Evolutionary conservation across 1,140 invertebrate genomes (phyloP), one percentile per base, ranked within the genome.

Genomic region (Drosophila lacertosa): DNA sequence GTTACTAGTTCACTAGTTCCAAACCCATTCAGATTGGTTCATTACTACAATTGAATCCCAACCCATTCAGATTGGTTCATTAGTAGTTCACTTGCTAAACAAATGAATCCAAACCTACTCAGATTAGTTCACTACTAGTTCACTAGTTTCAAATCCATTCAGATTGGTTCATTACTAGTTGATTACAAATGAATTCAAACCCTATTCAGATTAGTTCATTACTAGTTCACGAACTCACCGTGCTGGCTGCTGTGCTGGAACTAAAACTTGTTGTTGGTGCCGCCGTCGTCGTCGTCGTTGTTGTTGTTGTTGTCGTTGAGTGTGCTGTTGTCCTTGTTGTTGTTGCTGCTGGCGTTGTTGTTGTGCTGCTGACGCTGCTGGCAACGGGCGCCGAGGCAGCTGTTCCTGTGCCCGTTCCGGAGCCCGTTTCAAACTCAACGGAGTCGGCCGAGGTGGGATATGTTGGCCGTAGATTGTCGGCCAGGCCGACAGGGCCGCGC

Each of bases 401-500:
- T 67, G 40, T 83, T 74, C 4, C 79, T 68, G 26, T 70, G 33
- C 42, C 67, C 35, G 75, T 62, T 26, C 74, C 65, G 22, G 68
- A 42, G 44, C 81, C 58, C 16, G 70, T 69, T 22, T 86, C 82
- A 42, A 63, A 89, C 42, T 88, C 83, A 16, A 78, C 64, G 0
- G 91, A 90, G n/a, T 91, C 89, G 13, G 89, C 86, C 3, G 90
- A 86, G 2, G 90, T 72, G 15, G 83, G 50, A 11, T 77, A 80
- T 0, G 90, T 91, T 10, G 88, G 83, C 55, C 77, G 83, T 2
- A 91, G 71, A 45, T 86, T 84, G 33, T 91, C 89, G 58, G 79
- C 93, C 9, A 94, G 92, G 22, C 94, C 94, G 4, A 94, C 92
- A 7, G 89, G 77, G 15, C 81, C 93, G 70, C 80, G 93, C 79